Evolutionary conservation across 2,888 invertebrate genomes (phyloP).

Genomic region (Halictus ligatus): DNA sequence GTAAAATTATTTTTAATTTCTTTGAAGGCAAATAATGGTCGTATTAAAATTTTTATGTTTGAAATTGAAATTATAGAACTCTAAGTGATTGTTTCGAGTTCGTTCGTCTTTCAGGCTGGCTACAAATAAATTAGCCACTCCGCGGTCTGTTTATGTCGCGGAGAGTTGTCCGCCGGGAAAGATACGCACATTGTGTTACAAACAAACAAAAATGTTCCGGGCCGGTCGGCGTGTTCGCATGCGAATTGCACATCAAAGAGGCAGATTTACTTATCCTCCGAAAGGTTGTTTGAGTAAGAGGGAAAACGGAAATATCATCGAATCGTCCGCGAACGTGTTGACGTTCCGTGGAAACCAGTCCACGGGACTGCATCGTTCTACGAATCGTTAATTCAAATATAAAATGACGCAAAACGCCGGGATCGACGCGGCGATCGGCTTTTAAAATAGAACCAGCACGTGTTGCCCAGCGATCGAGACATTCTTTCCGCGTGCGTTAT

Average conservation of each 20-base stretch:
- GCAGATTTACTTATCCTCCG: background rate
- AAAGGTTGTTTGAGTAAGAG: background rate
- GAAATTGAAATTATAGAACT: background rate
- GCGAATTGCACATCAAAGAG: background rate
- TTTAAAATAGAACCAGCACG: conserved; percentile 44
- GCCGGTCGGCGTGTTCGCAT: background rate
- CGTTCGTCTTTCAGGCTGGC: too few species aligned
- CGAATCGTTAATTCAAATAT: conserved; percentile 39
- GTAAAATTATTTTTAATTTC: too few species aligned
- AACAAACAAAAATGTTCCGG: background rate
- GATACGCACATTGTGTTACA: background rate
- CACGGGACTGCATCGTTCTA: conserved; percentile 29
- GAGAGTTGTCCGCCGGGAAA: background rate
- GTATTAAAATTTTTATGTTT: too few species aligned
- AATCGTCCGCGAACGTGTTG: background rate
- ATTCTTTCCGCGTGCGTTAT: background rate
- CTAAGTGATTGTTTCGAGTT: background rate
- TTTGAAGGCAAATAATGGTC: too few species aligned
- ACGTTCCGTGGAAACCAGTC: conserved; percentile 29
- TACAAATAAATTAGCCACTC: background rate
- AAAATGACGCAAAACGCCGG: conserved; percentile 49
- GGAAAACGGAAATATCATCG: background rate
- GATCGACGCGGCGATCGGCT: conserved; percentile 33
- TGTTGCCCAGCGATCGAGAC: background rate
- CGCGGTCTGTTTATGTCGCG: background rate